Evolutionary conservation across 2,113 vertebrate species (phyloP), one percentile per base, ranked within the genome.

Genomic region (Suricata suricatta): DNA sequence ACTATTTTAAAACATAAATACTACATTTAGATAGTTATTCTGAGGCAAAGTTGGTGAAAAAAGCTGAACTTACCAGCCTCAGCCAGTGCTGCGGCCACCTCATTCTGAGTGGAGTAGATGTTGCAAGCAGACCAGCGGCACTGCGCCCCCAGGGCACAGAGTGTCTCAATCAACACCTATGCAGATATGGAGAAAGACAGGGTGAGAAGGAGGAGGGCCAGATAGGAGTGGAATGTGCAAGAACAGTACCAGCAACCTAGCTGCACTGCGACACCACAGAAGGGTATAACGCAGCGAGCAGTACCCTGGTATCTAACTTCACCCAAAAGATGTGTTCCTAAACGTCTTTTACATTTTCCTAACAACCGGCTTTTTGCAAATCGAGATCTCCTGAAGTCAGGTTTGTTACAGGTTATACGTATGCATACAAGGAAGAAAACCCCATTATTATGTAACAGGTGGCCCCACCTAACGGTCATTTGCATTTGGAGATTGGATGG

Each of bases 81-180:
- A 31, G 99, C 99, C 72, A 99, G 97, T 54, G 99, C 99, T 44
- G 99, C 99, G 0, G 99, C 99, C 98, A 99, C 99, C 88, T 99
- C 99, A 10, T 99, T 99, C 98, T 99, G 99, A 86, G 99, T 99
- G 96, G 99, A 99, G 97, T 99, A 99, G 98, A 99, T 99, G 98
- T 99, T 99, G 77, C 99, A 99, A 72, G 99, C 99, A 33, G 99
- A 99, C 99, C 99, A 99, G 98, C 99, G 99, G 97, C 99, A 99
- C 99, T 99, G 99, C 0, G 99, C 99, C 4, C 99, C 99, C 88
- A 99, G 98, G 17, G 99, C 99, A 27, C 99, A 99, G 95, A 99
- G 99, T 0, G 99, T 99, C 99, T 99, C 99, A 47, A 99, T 99
- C 98, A 99, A 98, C 77, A 99, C 99, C 99, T 99, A 86, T 0